A percentile compares a stretch with the other conserved stretches of the same genome.
Evolutionary conservation across 2,113 vertebrate genomes (phyloP).

Genomic region (Lota lota): DNA sequence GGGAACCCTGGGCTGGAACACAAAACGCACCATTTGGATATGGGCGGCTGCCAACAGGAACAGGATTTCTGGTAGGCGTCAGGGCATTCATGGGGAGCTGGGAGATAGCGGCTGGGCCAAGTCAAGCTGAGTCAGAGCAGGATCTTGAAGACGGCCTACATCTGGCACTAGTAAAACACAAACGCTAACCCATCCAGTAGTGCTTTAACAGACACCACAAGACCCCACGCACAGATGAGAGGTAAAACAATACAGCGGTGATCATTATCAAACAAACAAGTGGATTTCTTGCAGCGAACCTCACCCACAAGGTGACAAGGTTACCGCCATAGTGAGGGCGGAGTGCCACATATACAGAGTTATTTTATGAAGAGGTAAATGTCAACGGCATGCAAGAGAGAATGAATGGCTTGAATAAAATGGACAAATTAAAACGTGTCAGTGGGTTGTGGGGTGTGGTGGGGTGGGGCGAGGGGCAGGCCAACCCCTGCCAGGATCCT

Average conservation of each 20-base stretch:
- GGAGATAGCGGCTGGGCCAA: conserved; percentile 25
- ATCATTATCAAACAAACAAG: no score
- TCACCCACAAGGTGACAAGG: no score
- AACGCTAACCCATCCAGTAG: conserved; percentile 30
- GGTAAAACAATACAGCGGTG: no score
- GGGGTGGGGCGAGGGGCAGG: conserved; percentile 43
- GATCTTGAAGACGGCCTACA: conserved; percentile 31
- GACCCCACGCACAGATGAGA: no score
- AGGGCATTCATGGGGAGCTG: no score
- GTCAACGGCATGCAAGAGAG: conserved; percentile 38
- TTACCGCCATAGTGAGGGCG: no score
- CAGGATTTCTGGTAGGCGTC: no score
- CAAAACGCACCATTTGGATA: no score
- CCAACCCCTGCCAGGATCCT: conserved; percentile 46
- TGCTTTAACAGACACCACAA: no score
- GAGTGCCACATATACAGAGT: background rate
- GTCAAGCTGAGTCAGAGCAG: conserved; percentile 43
- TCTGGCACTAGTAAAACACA: conserved; percentile 43
- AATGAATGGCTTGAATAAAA: conserved; percentile 25
- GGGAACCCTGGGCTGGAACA: no score
- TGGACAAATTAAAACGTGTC: conserved; percentile 14
- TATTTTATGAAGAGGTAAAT: conserved; percentile 31
- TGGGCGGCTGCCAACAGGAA: no score
- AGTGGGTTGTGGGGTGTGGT: conserved; percentile 42
- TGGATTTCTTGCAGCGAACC: no score